A percentile compares a stretch with the other conserved stretches of the same genome.
Evolutionary conservation across 2,797 vertebrate species (phyloP).

Genomic region (Muscicapa striata): DNA sequence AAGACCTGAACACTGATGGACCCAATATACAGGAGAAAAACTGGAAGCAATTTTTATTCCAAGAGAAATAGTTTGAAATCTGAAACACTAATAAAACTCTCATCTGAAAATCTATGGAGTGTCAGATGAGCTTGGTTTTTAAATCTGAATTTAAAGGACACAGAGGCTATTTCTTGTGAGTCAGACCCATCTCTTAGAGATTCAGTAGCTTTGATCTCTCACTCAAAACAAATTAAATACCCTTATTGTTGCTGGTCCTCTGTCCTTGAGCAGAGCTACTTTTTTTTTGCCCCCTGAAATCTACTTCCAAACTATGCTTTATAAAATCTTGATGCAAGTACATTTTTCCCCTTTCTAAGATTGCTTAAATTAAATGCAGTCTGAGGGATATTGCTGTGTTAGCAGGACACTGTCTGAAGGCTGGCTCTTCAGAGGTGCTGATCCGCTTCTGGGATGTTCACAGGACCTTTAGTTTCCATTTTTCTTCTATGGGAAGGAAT

Average conservation of each 20-base stretch:
- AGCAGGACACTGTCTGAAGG: neutral
- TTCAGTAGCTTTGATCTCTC: slow-evolving; percentile 22
- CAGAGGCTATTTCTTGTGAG: neutral
- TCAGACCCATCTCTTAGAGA: neutral
- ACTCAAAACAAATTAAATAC: neutral
- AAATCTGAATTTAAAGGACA: neutral
- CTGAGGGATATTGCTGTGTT: neutral
- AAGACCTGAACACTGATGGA: neutral
- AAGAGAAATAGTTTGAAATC: neutral
- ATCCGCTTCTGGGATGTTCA: neutral
- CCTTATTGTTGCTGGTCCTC: neutral
- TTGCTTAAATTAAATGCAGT: neutral
- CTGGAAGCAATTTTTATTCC: neutral
- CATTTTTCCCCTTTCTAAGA: neutral
- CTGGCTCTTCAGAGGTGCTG: too few species aligned
- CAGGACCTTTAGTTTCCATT: neutral
- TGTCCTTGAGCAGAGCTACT: neutral
- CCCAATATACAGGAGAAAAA: neutral
- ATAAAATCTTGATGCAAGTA: neutral
- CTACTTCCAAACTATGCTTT: neutral
- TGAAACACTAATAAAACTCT: neutral
- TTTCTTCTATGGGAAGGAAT: too few species aligned
- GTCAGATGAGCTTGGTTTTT: neutral
- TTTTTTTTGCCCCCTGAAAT: neutral
- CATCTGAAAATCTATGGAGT: neutral